Conservation (phyloP, 2,797 vertebrate species). For the Acrocephalus scirpaceus region DNA sequence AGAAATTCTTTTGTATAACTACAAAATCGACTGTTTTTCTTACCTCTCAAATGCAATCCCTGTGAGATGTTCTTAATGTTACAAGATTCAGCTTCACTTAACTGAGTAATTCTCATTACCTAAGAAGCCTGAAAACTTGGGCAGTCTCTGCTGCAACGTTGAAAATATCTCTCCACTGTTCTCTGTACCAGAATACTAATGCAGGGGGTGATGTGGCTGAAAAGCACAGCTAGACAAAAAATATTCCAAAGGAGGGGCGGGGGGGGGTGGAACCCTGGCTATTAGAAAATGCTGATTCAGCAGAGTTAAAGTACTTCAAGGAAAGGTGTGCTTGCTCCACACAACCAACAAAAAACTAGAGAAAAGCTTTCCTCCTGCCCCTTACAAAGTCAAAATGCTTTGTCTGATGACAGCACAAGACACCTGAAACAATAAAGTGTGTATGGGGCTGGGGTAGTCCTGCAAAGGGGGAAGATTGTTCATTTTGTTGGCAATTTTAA, state of each 20-base stretch:
- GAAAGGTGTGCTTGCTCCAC: background rate
- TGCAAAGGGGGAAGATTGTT: background rate
- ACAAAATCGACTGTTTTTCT: background rate
- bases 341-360: background rate
- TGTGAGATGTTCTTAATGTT: background rate
- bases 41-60: background rate
- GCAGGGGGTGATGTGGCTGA: background rate
- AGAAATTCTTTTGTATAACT: background rate
- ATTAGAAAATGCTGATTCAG: constrained; percentile 5
- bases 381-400: background rate
- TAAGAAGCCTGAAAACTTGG: background rate
- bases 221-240: background rate
- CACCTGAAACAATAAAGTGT: background rate
- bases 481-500: background rate
- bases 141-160: background rate
- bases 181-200: constrained; percentile 26
- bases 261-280: no score
- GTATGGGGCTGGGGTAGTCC: fast-evolving
- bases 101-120: background rate
- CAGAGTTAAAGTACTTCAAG: background rate
- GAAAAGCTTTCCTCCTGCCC: background rate
- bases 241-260: background rate
- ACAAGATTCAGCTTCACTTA: constrained; percentile 10
- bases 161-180: constrained; percentile 1
- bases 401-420: background rate